Evolutionary conservation across 2,797 vertebrate genomes (phyloP).

Genomic region (Limnodromus scolopaceus): DNA sequence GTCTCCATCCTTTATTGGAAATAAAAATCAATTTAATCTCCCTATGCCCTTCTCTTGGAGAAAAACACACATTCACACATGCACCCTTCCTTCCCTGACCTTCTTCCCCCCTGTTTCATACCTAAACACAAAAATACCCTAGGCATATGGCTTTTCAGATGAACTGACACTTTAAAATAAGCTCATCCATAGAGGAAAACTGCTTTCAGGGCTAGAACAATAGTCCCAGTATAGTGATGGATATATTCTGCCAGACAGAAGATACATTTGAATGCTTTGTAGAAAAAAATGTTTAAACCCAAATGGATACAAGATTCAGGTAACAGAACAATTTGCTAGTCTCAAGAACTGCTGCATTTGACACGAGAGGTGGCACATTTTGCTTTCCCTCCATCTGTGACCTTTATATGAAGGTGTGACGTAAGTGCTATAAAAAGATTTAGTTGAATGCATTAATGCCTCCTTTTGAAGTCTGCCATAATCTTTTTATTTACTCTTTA

Average conservation of each 20-base stretch:
- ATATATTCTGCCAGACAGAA: constrained; percentile 46
- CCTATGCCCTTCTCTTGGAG: neutral
- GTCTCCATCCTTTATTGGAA: neutral
- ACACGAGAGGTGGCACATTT: neutral
- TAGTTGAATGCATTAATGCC: constrained; percentile 10
- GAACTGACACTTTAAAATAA: constrained; percentile 60
- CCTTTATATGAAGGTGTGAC: neutral
- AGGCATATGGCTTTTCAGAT: constrained; percentile 50
- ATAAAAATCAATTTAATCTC: constrained; percentile 63
- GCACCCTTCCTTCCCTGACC: neutral
- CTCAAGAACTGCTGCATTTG: neutral
- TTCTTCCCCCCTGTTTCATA: neutral
- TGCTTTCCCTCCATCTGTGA: constrained; percentile 1
- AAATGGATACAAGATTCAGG: constrained; percentile 32
- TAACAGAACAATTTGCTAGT: constrained; percentile 2
- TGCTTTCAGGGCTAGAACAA: constrained; percentile 61
- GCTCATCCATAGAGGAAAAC: constrained; percentile 29
- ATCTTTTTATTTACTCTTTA: constrained; percentile 40
- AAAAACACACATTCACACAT: neutral
- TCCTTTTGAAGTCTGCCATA: neutral
- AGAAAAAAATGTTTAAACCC: constrained; percentile 18
- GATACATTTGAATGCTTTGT: constrained; percentile 40
- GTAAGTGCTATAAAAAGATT: constrained; percentile 39
- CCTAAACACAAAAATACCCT: neutral
- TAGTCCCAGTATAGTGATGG: neutral